Evolutionary conservation across 2,888 invertebrate genomes (phyloP).

Genomic region (Xestobium rufovillosum): DNA sequence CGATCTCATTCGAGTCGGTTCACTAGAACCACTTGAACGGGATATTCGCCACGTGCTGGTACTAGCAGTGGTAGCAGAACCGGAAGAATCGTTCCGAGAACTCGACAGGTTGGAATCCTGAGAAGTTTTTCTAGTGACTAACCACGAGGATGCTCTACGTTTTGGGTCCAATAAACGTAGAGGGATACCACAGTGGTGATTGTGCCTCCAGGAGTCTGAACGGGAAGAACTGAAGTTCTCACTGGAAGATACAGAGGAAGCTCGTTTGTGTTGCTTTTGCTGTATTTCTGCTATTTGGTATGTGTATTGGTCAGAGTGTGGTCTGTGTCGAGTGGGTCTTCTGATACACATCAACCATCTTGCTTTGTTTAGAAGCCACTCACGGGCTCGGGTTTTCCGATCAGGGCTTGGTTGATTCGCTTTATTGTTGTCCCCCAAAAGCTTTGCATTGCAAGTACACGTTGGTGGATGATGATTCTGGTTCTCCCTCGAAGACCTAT

Average conservation of each 20-base stretch:
- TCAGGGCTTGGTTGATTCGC: slow-evolving; percentile 30
- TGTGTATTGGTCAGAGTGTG: slow-evolving; percentile 59
- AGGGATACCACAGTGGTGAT: slow-evolving; percentile 69
- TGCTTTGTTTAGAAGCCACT: slow-evolving; percentile 43
- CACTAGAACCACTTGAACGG: slow-evolving; percentile 69
- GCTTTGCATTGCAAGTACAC: slow-evolving; percentile 53
- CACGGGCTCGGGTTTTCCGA: slow-evolving; percentile 36
- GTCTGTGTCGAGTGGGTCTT: slow-evolving; percentile 38
- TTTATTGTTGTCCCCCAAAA: slow-evolving; percentile 46
- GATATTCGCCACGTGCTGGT: slow-evolving; percentile 87
- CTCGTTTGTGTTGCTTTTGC: slow-evolving; percentile 67
- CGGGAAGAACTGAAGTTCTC: slow-evolving; percentile 85
- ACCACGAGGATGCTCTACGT: slow-evolving; percentile 78
- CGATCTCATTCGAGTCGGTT: slow-evolving; percentile 38
- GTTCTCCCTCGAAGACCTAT: slow-evolving; percentile 69
- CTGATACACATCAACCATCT: slow-evolving; percentile 46
- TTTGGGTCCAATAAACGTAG: slow-evolving; percentile 65
- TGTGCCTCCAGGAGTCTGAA: slow-evolving; percentile 80
- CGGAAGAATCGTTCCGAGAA: slow-evolving; percentile 85
- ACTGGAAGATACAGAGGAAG: slow-evolving; percentile 78
- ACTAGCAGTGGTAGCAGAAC: slow-evolving; percentile 80
- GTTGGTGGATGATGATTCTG: slow-evolving; percentile 50
- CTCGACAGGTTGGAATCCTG: slow-evolving; percentile 88
- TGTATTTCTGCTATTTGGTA: slow-evolving; percentile 70
- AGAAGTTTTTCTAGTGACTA: slow-evolving; percentile 84